Percentiles rank a stretch among this genome's conserved stretches.
Conservation (phyloP, 2,888 invertebrate species). For the Zygaena filipendulae region DNA sequence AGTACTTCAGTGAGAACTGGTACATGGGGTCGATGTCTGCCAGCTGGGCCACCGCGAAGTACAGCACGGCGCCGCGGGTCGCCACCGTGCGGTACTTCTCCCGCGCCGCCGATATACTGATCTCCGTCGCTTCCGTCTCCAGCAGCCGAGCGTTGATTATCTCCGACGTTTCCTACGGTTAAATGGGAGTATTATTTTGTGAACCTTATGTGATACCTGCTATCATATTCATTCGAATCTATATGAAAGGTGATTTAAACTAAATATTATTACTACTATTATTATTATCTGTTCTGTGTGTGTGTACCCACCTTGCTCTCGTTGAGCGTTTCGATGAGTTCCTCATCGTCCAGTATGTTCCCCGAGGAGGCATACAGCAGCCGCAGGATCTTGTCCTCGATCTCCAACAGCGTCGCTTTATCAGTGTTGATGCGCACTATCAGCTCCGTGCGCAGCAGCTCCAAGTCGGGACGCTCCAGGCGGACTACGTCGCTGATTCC, state of each 20-base stretch:
- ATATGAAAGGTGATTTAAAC: no score
- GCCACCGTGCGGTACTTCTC: conserved; percentile 89
- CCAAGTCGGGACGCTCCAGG: conserved; percentile 89
- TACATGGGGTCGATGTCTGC: conserved; percentile 96
- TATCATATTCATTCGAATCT: no score
- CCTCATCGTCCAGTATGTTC: conserved; percentile 94
- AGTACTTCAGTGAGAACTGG: conserved; percentile 93
- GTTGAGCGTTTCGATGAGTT: conserved; percentile 89
- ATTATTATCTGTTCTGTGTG: no score
- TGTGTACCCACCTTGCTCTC: conserved; percentile 91
- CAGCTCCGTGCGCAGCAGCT: conserved; percentile 82
- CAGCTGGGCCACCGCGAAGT: conserved; percentile 89
- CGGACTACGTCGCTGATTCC: conserved; percentile 85
- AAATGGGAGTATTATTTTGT: no score
- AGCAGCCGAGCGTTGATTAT: conserved; percentile 89
- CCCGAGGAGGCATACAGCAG: conserved; percentile 86
- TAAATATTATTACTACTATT: no score
- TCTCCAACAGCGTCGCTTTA: conserved; percentile 82
- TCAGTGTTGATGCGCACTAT: conserved; percentile 87
- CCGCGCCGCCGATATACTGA: conserved; percentile 84
- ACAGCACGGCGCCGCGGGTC: conserved; percentile 87
- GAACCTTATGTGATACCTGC: no score
- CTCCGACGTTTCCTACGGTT: conserved; percentile 83
- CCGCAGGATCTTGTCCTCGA: conserved; percentile 91
- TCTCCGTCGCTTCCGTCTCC: conserved; percentile 89